A percentile compares a stretch with the other conserved stretches of the same genome.
Evolutionary conservation across 2,113 vertebrate species (phyloP).

Genomic region (Seriola aureovittata): DNA sequence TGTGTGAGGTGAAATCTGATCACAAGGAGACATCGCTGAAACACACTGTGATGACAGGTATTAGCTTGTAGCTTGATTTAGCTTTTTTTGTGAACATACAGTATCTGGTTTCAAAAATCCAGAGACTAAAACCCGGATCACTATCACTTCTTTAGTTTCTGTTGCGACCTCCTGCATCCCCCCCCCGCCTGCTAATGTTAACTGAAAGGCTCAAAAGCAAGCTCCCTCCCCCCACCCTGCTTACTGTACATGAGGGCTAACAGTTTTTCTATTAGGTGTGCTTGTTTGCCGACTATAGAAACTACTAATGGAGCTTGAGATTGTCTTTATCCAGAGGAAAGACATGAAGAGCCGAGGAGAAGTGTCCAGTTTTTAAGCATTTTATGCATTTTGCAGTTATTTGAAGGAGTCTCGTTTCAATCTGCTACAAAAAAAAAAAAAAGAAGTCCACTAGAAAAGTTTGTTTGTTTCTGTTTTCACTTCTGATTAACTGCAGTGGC

Average conservation of each 20-base stretch:
- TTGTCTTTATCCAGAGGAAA: constrained; percentile 11
- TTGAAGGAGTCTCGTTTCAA: not conserved
- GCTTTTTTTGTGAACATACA: not conserved
- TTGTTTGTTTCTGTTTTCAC: constrained; percentile 23
- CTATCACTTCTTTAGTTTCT: constrained; percentile 21
- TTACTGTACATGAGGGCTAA: constrained; percentile 71
- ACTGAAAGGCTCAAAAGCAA: constrained; percentile 1
- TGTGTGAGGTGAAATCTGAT: not conserved
- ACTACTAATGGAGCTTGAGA: constrained; percentile 13
- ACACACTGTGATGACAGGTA: not conserved
- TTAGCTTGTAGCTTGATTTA: not conserved
- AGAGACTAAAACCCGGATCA: not conserved
- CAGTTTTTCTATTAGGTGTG: constrained; percentile 35
- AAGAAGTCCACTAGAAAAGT: constrained; percentile 11
- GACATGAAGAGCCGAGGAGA: not conserved
- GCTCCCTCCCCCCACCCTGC: not conserved
- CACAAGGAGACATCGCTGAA: not conserved
- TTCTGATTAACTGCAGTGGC: constrained; percentile 25
- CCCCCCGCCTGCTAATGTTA: not conserved
- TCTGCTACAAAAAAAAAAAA: not conserved
- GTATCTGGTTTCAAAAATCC: not conserved
- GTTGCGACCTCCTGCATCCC: constrained; percentile 7
- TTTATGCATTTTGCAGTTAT: constrained; percentile 16
- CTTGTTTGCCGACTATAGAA: constrained; percentile 36
- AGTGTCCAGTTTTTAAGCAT: not conserved